Conservation (phyloP, 64 coral and sea anemone genomes). For the Actinia equina region DNA sequence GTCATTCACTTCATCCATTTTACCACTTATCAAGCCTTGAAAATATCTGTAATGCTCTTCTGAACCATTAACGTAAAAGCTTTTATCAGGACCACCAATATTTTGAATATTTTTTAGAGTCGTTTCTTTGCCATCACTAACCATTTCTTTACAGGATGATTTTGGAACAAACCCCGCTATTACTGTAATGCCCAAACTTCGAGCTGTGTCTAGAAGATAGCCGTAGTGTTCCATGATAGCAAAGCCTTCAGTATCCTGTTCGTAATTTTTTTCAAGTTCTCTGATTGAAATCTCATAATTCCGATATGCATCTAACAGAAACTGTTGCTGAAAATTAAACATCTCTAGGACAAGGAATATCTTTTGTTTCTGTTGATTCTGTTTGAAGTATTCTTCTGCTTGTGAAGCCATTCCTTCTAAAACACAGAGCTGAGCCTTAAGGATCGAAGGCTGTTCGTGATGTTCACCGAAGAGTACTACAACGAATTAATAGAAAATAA, state of each 20-base stretch:
- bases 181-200: conserved; percentile 54
- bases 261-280: conserved; percentile 56
- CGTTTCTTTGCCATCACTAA: conserved; percentile 42
- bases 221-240: conserved; percentile 59
- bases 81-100: conserved; percentile 26
- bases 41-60: conserved; percentile 82
- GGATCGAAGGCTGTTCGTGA: conserved; percentile 63
- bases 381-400: conserved; percentile 14
- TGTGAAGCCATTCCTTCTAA: conserved; percentile 75
- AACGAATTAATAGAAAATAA: neutral
- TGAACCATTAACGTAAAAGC: conserved; percentile 67
- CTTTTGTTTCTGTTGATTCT: conserved; percentile 3
- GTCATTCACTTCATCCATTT: conserved; percentile 50
- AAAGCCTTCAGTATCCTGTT: conserved; percentile 67
- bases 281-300: conserved; percentile 54
- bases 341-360: conserved; percentile 62
- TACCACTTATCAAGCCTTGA: conserved; percentile 82
- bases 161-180: conserved; percentile 82
- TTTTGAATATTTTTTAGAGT: conserved; percentile 44
- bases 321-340: conserved; percentile 74
- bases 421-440: conserved; percentile 78
- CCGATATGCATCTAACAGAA: conserved; percentile 70
- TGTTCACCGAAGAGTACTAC: conserved; percentile 86
- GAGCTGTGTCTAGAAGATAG: conserved; percentile 55
- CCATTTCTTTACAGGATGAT: conserved; percentile 47